Conservation (phyloP, 2,888 invertebrate species). For the Pollenia angustigena region DNA sequence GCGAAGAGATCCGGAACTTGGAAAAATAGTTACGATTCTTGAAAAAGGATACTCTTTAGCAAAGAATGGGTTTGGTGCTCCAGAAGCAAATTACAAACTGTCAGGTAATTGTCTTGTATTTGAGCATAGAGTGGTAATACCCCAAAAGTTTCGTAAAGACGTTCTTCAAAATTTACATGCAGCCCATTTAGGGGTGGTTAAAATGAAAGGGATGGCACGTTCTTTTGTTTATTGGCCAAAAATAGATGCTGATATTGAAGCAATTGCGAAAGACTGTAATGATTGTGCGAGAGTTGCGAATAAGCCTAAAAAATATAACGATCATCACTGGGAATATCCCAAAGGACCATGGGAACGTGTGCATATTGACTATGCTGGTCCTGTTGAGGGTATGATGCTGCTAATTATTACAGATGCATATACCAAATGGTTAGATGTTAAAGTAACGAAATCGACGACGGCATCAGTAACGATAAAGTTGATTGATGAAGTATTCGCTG, state of each 20-base stretch:
- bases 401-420: constrained; percentile 77
- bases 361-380: constrained; percentile 82
- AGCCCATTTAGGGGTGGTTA: not conserved
- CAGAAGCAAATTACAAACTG: constrained; percentile 13
- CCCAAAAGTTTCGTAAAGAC: constrained; percentile 4
- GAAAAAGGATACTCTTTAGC: constrained; percentile 32
- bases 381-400: constrained; percentile 77
- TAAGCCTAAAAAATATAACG: constrained; percentile 16
- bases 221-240: constrained; percentile 32
- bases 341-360: constrained; percentile 47
- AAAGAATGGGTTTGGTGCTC: not conserved
- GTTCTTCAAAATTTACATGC: not conserved
- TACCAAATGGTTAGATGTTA: constrained; percentile 52
- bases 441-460: not conserved
- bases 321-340: constrained; percentile 62
- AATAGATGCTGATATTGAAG: constrained; percentile 46
- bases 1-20: not conserved
- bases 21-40: constrained; percentile 30
- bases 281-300: constrained; percentile 44
- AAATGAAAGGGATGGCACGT: constrained; percentile 47
- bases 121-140: too few relatives aligned
- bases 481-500: not conserved
- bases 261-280: constrained; percentile 2
- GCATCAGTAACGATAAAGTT: not conserved
- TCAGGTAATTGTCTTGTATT: too few relatives aligned